phyloP scores from a whole-genome alignment of 1,140 invertebrate genomes.

The Pseudomyrmex cubaensis region DNA sequence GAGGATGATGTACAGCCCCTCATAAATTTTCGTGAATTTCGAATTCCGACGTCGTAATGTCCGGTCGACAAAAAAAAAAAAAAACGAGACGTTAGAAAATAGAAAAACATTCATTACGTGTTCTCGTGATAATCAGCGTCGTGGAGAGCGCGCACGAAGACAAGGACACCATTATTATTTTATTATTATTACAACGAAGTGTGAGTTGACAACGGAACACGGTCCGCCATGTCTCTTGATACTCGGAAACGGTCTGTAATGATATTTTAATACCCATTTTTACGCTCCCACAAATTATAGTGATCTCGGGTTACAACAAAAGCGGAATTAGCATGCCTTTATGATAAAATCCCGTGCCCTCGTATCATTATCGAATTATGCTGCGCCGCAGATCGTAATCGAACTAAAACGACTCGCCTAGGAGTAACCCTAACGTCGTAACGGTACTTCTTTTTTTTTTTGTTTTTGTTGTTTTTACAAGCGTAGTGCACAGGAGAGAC shows the following conservation, averaged over 20 bases:
- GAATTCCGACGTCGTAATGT: constrained; percentile 1
- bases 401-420: constrained; percentile 76
- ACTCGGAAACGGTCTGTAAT: constrained; percentile 71
- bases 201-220: constrained; percentile 68
- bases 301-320: constrained; percentile 80
- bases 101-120: neutral
- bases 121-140: constrained; percentile 21
- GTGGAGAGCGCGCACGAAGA: neutral
- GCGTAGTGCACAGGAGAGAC: neutral
- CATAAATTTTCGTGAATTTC: constrained; percentile 19
- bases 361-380: constrained; percentile 85
- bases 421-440: constrained; percentile 74
- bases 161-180: constrained; percentile 6
- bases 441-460: constrained; percentile 51
- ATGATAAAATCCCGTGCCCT: constrained; percentile 79
- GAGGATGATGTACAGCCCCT: neutral
- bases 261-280: constrained; percentile 84
- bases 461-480: constrained; percentile 28
- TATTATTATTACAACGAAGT: constrained; percentile 45
- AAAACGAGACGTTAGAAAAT: constrained; percentile 12
- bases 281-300: constrained; percentile 81
- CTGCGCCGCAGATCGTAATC: constrained; percentile 82
- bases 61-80: neutral
- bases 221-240: constrained; percentile 29
- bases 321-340: constrained; percentile 84